Evolutionary conservation across 2,113 vertebrate genomes (phyloP).

Genomic region (Toxotes chatareus): DNA sequence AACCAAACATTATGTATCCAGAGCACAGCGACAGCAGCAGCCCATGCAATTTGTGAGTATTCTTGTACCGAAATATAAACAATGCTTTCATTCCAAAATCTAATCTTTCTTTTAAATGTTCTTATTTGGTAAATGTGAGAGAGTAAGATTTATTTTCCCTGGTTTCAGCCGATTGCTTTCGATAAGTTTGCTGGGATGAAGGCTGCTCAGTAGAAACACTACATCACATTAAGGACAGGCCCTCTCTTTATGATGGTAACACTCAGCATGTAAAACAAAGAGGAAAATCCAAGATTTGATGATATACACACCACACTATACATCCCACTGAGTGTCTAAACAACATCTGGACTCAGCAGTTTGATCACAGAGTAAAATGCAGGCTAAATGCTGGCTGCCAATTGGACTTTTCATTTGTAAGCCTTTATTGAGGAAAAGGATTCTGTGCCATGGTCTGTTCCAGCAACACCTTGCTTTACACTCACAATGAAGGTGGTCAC

Average conservation of each 20-base stretch:
- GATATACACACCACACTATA: not conserved
- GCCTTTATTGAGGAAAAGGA: not conserved
- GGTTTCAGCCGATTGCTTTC: not conserved
- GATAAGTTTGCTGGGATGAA: not conserved
- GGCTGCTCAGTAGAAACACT: not conserved
- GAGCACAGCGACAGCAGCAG: conserved; percentile 9
- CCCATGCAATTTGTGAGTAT: not conserved
- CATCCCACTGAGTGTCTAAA: conserved; percentile 8
- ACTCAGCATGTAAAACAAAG: conserved; percentile 1
- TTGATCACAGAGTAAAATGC: conserved; percentile 35
- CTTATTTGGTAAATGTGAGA: not conserved
- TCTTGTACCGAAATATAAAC: not conserved
- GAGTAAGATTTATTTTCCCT: conserved; percentile 15
- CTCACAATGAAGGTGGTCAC: not conserved
- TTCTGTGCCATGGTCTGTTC: not conserved
- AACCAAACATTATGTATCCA: conserved; percentile 18
- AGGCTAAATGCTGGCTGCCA: conserved; percentile 30
- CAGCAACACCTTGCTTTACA: not conserved
- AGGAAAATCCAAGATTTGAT: not conserved
- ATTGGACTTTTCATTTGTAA: not conserved
- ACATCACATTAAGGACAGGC: too few relatives aligned
- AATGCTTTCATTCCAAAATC: not conserved
- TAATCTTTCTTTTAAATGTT: not conserved
- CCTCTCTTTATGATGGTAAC: not conserved
- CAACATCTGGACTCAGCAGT: conserved; percentile 33